Evolutionary conservation across 2,113 vertebrate genomes (phyloP).

Genomic region (Mus musculus): GRCm39 chr10:34185501-34186000

Average conservation of each 20-base stretch:
- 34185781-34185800: not conserved
- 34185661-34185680: not conserved
- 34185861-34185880: not conserved
- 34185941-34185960: not conserved
- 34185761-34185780: not conserved
- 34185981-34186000: not conserved
- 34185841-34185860: not conserved
- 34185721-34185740: not conserved
- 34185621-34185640: not conserved
- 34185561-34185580: not conserved
- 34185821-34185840: not conserved
- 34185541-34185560: not conserved
- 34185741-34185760: not conserved
- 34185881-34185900: not conserved
- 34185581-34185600: not conserved
- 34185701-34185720: not conserved
- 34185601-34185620: not conserved
- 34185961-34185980: not conserved
- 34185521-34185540: conserved; percentile 5
- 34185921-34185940: too few relatives aligned
- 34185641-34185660: not conserved
- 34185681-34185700: not conserved
- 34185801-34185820: not conserved
- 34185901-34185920: not conserved
- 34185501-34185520: conserved; percentile 8